These are phyloP conservation scores for Ptyas mucosa DNA, from an alignment of 2,113 vertebrate genomes.

Conservation along the genomic window DNA sequence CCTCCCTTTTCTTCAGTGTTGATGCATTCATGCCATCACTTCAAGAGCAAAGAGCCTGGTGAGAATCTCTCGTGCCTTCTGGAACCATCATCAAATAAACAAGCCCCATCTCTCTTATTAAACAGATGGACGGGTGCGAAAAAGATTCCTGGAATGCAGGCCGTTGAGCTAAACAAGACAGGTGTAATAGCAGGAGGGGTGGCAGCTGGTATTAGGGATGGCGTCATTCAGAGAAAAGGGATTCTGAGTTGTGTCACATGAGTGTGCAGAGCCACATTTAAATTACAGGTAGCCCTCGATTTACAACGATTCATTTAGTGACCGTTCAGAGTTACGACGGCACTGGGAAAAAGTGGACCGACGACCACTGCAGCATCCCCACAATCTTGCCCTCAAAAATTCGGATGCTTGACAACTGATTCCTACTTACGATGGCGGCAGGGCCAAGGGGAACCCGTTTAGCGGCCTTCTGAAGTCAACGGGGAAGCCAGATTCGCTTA, in stretches of 20 bases:
- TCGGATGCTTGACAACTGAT: neutral
- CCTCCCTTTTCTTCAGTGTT: neutral
- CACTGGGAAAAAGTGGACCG: no score
- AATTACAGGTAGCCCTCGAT: neutral
- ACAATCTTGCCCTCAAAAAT: no score
- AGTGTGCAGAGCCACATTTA: neutral
- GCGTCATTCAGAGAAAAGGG: neutral
- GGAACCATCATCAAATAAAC: neutral
- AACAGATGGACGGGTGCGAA: neutral
- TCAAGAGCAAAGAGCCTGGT: neutral
- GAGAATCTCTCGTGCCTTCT: neutral
- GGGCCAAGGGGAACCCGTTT: no score
- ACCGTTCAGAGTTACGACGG: no score
- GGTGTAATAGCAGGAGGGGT: neutral
- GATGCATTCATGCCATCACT: rapidly evolving
- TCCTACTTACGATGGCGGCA: no score
- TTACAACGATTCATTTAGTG: no score
- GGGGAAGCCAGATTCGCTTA: no score
- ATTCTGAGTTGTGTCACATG: no score
- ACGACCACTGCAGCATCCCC: neutral
- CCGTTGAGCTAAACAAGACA: neutral
- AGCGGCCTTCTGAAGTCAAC: no score
- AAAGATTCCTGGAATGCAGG: neutral
- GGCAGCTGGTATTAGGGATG: neutral
- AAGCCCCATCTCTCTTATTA: neutral